These are phyloP conservation scores for Lepidostoma basale DNA, from an alignment of 1,140 invertebrate genomes.

Conservation along the genomic window DNA sequence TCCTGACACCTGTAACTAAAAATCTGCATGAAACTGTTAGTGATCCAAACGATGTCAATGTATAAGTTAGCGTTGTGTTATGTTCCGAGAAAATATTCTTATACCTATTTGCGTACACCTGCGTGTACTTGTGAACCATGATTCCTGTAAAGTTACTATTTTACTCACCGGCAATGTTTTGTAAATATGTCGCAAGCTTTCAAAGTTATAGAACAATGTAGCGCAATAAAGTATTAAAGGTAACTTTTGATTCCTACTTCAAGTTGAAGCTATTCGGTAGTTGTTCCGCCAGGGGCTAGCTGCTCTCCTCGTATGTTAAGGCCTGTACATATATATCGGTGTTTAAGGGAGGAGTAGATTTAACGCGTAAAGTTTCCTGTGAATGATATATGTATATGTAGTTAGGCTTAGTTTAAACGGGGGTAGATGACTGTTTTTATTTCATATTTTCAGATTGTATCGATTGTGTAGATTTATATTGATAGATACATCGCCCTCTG, in stretches of 20 bases:
- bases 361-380: conserved; percentile 33
- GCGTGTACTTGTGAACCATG: conserved; percentile 25
- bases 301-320: conserved; percentile 26
- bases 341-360: conserved; percentile 18
- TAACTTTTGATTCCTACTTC: conserved; percentile 33
- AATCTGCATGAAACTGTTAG: not conserved
- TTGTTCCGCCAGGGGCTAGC: not conserved
- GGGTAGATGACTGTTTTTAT: conserved; percentile 42
- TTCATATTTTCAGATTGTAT: conserved; percentile 26
- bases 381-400: conserved; percentile 25
- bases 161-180: conserved; percentile 15
- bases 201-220: conserved; percentile 18
- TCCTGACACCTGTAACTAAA: conserved; percentile 19
- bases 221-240: conserved; percentile 17
- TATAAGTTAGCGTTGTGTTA: conserved; percentile 20
- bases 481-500: conserved; percentile 41
- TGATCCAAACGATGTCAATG: not conserved
- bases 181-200: conserved; percentile 27
- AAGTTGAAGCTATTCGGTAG: conserved; percentile 27
- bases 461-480: conserved; percentile 39
- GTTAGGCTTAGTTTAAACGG: conserved; percentile 40
- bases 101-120: conserved; percentile 20
- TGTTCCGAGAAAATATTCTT: conserved; percentile 31
- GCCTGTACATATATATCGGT: conserved; percentile 43
- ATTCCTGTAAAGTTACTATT: conserved; percentile 29